A percentile compares a stretch with the other conserved stretches of the same genome.
phyloP scores from a whole-genome alignment of 2,797 vertebrate genomes.

The Darevskia mixta region DNA sequence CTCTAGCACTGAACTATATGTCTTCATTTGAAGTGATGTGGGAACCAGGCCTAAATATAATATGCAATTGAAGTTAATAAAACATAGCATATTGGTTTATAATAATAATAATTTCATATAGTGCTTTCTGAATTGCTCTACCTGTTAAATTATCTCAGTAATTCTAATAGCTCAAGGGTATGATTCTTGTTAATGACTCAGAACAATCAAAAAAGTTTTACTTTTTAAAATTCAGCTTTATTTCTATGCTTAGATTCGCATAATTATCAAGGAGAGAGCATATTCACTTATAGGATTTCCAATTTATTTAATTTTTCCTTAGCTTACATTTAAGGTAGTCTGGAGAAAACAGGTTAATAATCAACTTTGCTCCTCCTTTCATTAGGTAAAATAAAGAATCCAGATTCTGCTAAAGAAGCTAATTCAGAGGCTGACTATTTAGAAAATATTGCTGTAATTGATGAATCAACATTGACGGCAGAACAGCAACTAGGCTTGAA shows the following conservation, averaged over 20 bases:
- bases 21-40: too few relatives aligned
- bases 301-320: slow-evolving; percentile 27
- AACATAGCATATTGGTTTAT: neutral
- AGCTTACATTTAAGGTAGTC: slow-evolving; percentile 34
- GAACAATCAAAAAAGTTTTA: neutral
- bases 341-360: slow-evolving; percentile 51
- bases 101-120: neutral
- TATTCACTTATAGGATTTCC: neutral
- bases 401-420: slow-evolving; percentile 79
- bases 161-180: neutral
- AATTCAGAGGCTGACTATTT: slow-evolving; percentile 77
- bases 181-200: neutral
- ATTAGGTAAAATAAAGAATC: slow-evolving; percentile 79
- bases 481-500: slow-evolving; percentile 96
- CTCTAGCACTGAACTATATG: neutral
- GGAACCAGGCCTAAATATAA: neutral
- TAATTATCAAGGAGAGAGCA: neutral
- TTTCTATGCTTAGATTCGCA: neutral
- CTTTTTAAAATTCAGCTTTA: neutral
- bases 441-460: slow-evolving; percentile 78
- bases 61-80: neutral
- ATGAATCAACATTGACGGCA: slow-evolving; percentile 84
- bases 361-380: slow-evolving; percentile 61
- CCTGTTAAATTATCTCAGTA: neutral
- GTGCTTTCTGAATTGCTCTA: neutral